Evolutionary conservation across 2,113 vertebrate genomes (phyloP).

Genomic region (Rhea americana): DNA sequence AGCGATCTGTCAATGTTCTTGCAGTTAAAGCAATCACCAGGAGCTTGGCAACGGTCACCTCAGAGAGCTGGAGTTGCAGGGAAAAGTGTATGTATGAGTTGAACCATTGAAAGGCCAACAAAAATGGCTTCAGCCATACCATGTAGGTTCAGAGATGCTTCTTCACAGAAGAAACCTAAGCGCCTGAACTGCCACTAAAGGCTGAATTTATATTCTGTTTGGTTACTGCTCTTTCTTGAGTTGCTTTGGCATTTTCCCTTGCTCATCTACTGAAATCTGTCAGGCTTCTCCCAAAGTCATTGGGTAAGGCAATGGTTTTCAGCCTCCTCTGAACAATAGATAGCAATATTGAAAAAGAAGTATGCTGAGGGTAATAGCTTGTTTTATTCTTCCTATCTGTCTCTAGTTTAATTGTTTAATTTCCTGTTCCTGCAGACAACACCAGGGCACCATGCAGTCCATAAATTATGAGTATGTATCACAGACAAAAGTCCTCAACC

Average conservation of each 20-base stretch:
- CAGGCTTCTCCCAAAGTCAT: background rate
- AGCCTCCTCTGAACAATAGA: background rate
- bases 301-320: background rate
- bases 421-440: constrained; percentile 20
- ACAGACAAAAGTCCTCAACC: constrained; percentile 28
- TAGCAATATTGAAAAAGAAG: background rate
- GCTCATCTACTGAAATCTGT: background rate
- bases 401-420: constrained; percentile 34
- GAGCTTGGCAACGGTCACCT: background rate
- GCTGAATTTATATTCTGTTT: background rate
- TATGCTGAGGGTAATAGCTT: background rate
- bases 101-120: background rate
- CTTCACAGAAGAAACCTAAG: background rate
- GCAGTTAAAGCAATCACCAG: constrained; percentile 15
- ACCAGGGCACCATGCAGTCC: background rate
- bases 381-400: background rate
- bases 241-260: background rate
- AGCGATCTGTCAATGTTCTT: constrained; percentile 36
- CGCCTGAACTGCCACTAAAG: background rate
- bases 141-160: background rate
- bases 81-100: fast-evolving
- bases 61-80: background rate
- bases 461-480: constrained; percentile 13
- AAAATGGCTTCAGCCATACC: background rate
- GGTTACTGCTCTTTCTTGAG: background rate